Evolutionary conservation across 2,888 invertebrate genomes (phyloP).

Genomic region (Synanthedon tipuliformis): DNA sequence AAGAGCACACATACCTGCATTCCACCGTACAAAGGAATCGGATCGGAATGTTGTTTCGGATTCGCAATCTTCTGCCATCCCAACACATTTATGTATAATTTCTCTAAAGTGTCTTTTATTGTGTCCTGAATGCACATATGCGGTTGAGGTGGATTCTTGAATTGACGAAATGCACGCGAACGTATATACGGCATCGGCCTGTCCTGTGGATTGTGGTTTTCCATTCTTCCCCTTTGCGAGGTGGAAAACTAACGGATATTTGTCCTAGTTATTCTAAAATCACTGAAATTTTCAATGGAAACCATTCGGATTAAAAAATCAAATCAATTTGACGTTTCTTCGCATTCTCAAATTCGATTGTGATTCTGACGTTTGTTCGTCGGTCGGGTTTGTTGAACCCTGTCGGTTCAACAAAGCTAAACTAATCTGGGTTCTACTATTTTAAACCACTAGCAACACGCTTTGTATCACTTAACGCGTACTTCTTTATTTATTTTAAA

Average conservation of each 20-base stretch:
- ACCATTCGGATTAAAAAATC: background rate
- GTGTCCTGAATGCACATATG: conserved; percentile 79
- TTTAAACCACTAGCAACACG: background rate
- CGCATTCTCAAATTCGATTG: background rate
- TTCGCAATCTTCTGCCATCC: conserved; percentile 80
- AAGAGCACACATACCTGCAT: conserved; percentile 68
- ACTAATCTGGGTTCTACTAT: conserved; percentile 14
- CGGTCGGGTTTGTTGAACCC: conserved; percentile 57
- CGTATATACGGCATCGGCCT: conserved; percentile 69
- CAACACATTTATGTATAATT: conserved; percentile 75
- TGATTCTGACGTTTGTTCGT: background rate
- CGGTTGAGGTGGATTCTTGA: conserved; percentile 80
- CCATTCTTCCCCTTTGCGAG: conserved; percentile 31
- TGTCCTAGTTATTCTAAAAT: conserved; percentile 20
- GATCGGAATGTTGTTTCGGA: conserved; percentile 74
- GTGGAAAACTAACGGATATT: background rate
- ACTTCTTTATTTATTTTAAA: conserved; percentile 10
- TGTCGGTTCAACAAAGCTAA: conserved; percentile 6
- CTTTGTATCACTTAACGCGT: conserved; percentile 19
- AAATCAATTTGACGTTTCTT: background rate
- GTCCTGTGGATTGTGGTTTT: conserved; percentile 51
- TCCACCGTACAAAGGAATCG: conserved; percentile 78
- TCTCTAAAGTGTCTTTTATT: conserved; percentile 70
- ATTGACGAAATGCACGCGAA: conserved; percentile 74
- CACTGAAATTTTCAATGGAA: conserved; percentile 35